Evolutionary conservation across 2,113 vertebrate species (phyloP).

Genomic region (Psettodes erumei): DNA sequence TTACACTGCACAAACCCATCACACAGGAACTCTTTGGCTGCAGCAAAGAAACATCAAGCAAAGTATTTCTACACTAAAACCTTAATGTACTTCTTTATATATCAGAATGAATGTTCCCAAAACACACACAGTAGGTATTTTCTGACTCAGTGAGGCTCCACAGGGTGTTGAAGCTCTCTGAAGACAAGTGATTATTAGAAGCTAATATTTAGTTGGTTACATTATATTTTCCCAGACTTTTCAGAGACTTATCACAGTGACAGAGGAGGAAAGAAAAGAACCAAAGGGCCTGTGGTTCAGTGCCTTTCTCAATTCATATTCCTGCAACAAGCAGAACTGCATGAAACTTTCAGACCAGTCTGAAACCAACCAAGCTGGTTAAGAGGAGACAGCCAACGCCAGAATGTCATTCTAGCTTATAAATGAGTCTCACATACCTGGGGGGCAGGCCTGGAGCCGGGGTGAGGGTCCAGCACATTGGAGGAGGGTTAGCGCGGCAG

Average conservation of each 20-base stretch:
- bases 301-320: conserved; percentile 5
- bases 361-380: conserved; percentile 36
- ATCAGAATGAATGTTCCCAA: not conserved
- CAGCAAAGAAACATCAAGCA: conserved; percentile 18
- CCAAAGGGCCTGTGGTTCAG: not conserved
- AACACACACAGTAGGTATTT: not conserved
- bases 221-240: not conserved
- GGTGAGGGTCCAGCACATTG: conserved; percentile 47
- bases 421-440: conserved; percentile 36
- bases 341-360: conserved; percentile 47
- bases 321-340: conserved; percentile 19
- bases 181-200: not conserved
- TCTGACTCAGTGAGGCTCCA: not conserved
- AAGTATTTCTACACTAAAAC: conserved; percentile 9
- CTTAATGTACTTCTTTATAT: not conserved
- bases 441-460: conserved; percentile 34
- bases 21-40: conserved; percentile 9
- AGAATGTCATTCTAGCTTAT: conserved; percentile 53
- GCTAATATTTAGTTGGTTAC: not conserved
- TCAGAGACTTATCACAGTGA: not conserved
- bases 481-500: conserved; percentile 13
- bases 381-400: conserved; percentile 30
- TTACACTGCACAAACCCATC: conserved; percentile 27
- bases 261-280: not conserved
- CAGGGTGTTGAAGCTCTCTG: not conserved